These are phyloP conservation scores for Nudaria mundana DNA, from an alignment of 2,888 invertebrate genomes.

Conservation along the genomic window DNA sequence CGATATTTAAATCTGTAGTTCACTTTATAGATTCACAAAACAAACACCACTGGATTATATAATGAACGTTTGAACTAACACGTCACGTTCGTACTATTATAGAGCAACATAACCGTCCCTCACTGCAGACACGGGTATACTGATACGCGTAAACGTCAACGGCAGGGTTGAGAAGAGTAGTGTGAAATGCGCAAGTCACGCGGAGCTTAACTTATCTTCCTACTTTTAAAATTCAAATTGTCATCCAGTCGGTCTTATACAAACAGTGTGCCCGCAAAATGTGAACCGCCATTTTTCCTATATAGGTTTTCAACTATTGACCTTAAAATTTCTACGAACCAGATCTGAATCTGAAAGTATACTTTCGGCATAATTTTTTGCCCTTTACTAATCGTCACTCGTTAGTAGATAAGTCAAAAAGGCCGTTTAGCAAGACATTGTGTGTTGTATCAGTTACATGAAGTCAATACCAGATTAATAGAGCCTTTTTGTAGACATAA, in stretches of 20 bases:
- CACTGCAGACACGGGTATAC: conserved; percentile 47
- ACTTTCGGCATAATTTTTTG: too few species aligned
- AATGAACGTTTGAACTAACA: conserved; percentile 60
- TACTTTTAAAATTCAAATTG: conserved; percentile 70
- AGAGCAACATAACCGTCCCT: conserved; percentile 44
- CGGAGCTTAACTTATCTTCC: conserved; percentile 65
- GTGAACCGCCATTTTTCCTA: conserved; percentile 31
- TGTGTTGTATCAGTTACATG: too few species aligned
- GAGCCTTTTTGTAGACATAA: too few species aligned
- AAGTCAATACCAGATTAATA: too few species aligned
- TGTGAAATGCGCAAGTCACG: conserved; percentile 79
- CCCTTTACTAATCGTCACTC: too few species aligned
- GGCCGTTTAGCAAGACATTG: too few species aligned
- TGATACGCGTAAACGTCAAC: conserved; percentile 59
- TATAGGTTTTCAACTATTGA: conserved; percentile 16
- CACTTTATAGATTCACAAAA: conserved; percentile 56
- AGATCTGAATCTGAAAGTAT: too few species aligned
- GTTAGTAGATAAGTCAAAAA: too few species aligned
- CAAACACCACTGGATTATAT: conserved; percentile 71
- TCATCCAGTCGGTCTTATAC: conserved; percentile 60
- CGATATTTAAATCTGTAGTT: conserved; percentile 45
- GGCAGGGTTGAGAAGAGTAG: conserved; percentile 55
- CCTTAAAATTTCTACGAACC: too few species aligned
- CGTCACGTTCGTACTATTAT: conserved; percentile 40
- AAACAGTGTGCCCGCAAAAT: conserved; percentile 50